Base-by-base conservation (phyloP, 1,140 invertebrate species). In the Choristoneura fumiferana region DNA sequence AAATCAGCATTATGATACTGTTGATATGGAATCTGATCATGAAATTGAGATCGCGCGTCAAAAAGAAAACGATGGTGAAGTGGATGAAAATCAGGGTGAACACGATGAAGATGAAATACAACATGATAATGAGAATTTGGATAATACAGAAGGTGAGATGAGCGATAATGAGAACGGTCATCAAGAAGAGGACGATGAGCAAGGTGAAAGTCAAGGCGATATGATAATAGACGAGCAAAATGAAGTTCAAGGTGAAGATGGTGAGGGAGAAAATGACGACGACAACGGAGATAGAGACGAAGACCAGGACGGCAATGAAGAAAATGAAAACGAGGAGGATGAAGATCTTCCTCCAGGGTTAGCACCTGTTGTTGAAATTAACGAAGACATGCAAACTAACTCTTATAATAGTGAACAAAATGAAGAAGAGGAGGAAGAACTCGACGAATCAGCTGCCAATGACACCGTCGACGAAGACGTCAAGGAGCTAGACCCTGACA, bases 291-390 rank as follows among this genome's bases (percentile, higher is more conserved):
- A 87, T n/a, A 61, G 54, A 34, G 69, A 74, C 13, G 56, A 68
- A 56, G 70, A 66, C 9, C 62, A 71, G 52, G 53, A 61, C 10
- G 36, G 10, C 10, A 37, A 67, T 13, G 53, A 57, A 43, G 58
- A 69, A 18, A 56, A 55, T 34, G 22, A 63, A 18, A 66, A 72
- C 22, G 71, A 72, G 8, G 82, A 84, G 1, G 84, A 87, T 10
- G 80, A 85, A 55, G 85, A 87, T 29, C 45, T 83, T 12, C 79
- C 77, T 10, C 77, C 78, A 5, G 69, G 63, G 1, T 57, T 89
- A 12, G 81, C 84, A 0, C 87, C 87, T 4, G 86, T 87, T 14
- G 85, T 89, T 3, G 87, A 89, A 62, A 84, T 90, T 33, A 89
- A 88, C 61, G 89, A 90, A 55, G 83, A 84, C 33, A 66, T 85